Percentiles rank a stretch among this genome's conserved stretches.
Conservation (phyloP, 2,888 invertebrate species). For the Thecocarcelia acutangulata region DNA sequence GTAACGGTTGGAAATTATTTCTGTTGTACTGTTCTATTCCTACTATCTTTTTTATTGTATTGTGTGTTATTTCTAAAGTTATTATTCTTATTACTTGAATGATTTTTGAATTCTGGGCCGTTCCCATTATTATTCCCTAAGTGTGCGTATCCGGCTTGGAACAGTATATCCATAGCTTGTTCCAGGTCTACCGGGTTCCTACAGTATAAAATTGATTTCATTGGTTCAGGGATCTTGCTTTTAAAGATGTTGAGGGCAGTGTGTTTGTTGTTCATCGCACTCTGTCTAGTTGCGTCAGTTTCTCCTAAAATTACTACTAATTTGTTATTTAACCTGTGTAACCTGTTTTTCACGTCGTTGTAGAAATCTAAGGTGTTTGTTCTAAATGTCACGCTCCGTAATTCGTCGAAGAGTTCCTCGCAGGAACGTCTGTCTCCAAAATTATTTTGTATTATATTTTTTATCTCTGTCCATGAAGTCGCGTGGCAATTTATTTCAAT, state of each 20-base stretch:
- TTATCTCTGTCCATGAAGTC: neutral
- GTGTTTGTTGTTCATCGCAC: neutral
- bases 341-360: conserved; percentile 1
- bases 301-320: conserved; percentile 8
- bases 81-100: too few relatives aligned
- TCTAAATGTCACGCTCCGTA: conserved; percentile 15
- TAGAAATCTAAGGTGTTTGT: conserved; percentile 20
- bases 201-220: neutral
- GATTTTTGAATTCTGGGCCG: too few relatives aligned
- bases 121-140: too few relatives aligned
- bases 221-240: neutral
- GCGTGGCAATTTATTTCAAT: neutral
- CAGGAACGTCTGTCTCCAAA: conserved; percentile 15
- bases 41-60: too few relatives aligned
- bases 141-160: neutral
- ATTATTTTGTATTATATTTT: neutral
- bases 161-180: conserved; percentile 7
- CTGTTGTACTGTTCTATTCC: too few relatives aligned
- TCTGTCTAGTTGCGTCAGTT: neutral
- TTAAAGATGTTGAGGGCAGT: neutral
- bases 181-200: neutral
- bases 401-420: conserved; percentile 9
- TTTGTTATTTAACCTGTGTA: conserved; percentile 24
- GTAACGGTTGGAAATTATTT: too few relatives aligned
- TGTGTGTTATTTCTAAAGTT: too few relatives aligned